Evolutionary conservation across 1,140 invertebrate genomes (phyloP).

Genomic region (Drosophila obscura): DNA sequence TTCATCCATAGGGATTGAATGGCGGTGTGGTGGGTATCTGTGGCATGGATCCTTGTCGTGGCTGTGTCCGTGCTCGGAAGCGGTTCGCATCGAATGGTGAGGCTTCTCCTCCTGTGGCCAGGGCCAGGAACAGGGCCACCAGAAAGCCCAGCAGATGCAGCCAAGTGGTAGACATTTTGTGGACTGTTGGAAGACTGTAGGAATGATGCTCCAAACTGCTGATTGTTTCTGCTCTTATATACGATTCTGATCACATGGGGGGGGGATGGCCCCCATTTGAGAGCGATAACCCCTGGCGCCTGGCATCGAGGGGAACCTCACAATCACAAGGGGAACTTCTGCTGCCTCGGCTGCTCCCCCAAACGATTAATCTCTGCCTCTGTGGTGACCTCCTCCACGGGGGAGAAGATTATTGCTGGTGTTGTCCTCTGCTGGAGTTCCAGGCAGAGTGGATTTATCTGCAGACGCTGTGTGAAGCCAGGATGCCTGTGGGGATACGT

Average conservation of each 20-base stretch:
- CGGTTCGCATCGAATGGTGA: slow-evolving; percentile 59
- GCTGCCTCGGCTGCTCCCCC: background rate
- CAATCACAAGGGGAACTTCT: slow-evolving; percentile 42
- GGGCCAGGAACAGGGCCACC: slow-evolving; percentile 28
- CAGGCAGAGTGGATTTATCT: slow-evolving; percentile 50
- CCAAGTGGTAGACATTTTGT: slow-evolving; percentile 44
- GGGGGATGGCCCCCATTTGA: slow-evolving; percentile 32
- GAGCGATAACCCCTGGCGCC: slow-evolving; percentile 9
- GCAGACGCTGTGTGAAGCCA: slow-evolving; percentile 55
- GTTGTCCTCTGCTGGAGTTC: slow-evolving; percentile 21
- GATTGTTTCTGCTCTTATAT: slow-evolving; percentile 40
- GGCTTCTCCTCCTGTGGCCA: slow-evolving; percentile 35
- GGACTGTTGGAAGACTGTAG: background rate
- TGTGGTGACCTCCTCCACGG: slow-evolving; percentile 26
- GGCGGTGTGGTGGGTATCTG: slow-evolving; percentile 62
- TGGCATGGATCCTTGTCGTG: slow-evolving; percentile 13
- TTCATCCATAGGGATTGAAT: slow-evolving; percentile 69
- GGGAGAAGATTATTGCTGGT: slow-evolving; percentile 17
- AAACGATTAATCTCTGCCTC: slow-evolving; percentile 22
- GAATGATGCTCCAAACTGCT: background rate
- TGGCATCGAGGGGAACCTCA: slow-evolving; percentile 15
- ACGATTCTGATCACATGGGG: slow-evolving; percentile 8
- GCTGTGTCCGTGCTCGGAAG: slow-evolving; percentile 12
- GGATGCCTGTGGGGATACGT: slow-evolving; percentile 34
- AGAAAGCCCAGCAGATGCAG: slow-evolving; percentile 47